phyloP scores from a whole-genome alignment of 2,113 vertebrate genomes.

The Thinocorus orbignyianus region DNA sequence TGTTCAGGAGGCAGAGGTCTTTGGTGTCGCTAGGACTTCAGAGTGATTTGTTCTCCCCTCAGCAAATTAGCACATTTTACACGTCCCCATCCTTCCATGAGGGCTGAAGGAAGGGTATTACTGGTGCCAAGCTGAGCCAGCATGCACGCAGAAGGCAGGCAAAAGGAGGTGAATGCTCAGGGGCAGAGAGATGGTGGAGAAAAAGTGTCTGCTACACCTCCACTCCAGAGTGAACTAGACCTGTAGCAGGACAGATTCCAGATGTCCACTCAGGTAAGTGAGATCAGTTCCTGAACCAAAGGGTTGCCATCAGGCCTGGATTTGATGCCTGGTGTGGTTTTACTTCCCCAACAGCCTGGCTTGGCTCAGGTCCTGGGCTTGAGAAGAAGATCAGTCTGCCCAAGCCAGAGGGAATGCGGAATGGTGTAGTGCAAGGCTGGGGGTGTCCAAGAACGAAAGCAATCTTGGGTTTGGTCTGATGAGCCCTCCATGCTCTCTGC shows the following conservation, averaged over 20 bases:
- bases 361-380: background rate
- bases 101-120: background rate
- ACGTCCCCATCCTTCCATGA: fast-evolving
- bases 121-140: background rate
- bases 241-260: background rate
- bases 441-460: background rate
- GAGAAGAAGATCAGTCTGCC: background rate
- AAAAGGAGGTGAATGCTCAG: background rate
- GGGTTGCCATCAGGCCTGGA: background rate
- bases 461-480: background rate
- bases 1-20: background rate
- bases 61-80: background rate
- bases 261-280: background rate
- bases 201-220: background rate
- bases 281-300: background rate
- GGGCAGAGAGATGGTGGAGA: background rate
- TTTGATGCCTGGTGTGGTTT: background rate
- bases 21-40: background rate
- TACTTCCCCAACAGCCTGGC: background rate
- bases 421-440: background rate
- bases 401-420: background rate
- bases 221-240: background rate
- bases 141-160: fast-evolving
- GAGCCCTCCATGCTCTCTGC: background rate
- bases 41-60: background rate